Evolutionary conservation across 1,140 invertebrate species (phyloP).

Genomic region (Scaptomyza pallida): DNA sequence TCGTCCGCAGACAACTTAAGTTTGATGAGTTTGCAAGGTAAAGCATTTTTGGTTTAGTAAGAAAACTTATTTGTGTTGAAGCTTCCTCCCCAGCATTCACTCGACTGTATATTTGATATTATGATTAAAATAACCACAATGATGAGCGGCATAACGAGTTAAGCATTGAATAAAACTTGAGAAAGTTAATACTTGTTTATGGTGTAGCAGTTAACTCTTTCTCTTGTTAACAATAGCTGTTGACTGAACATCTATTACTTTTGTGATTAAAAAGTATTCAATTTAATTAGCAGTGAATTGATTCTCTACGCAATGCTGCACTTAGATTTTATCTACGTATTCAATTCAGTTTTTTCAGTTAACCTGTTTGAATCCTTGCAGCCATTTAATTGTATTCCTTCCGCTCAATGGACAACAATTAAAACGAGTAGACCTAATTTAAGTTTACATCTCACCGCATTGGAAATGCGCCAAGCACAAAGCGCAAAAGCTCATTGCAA

Average conservation of each 20-base stretch:
- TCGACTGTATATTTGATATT: constrained; percentile 56
- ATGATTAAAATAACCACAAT: constrained; percentile 78
- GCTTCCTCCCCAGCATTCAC: constrained; percentile 23
- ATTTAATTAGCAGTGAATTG: too few species aligned
- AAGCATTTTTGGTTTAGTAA: constrained; percentile 23
- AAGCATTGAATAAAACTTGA: constrained; percentile 6
- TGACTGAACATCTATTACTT: not conserved
- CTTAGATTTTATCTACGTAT: too few species aligned
- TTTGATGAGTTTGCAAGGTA: constrained; percentile 80
- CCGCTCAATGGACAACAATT: constrained; percentile 10
- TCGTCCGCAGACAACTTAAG: constrained; percentile 63
- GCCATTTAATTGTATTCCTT: not conserved
- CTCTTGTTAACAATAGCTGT: not conserved
- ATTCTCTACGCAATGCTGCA: too few species aligned
- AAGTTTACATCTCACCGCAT: constrained; percentile 22
- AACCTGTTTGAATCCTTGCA: too few species aligned
- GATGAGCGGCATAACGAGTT: constrained; percentile 43
- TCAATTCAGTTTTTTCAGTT: too few species aligned
- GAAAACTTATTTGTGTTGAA: constrained; percentile 6
- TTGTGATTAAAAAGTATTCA: not conserved
- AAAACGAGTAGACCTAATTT: constrained; percentile 38
- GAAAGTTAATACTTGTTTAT: not conserved
- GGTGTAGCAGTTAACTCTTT: not conserved
- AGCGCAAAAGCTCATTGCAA: not conserved
- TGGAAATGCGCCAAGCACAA: not conserved